Conservation (phyloP, 2,888 invertebrate species). For the Steinernema carpocapsae region DNA sequence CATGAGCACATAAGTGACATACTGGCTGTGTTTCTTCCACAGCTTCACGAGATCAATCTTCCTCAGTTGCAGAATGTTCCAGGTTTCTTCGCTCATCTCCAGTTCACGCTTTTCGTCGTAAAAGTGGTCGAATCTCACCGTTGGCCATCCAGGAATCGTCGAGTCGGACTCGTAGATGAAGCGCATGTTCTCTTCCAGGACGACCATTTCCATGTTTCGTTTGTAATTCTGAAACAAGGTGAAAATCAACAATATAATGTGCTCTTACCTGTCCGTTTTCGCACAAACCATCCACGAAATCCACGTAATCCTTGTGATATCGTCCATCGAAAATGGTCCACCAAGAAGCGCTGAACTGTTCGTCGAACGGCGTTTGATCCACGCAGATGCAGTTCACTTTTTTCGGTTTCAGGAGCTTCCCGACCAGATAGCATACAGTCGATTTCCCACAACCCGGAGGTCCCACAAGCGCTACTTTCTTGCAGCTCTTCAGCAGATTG, state of each 20-base stretch:
- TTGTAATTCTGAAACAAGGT: conserved; percentile 3
- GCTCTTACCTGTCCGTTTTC: conserved; percentile 16
- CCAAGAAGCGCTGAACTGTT: too few relatives aligned
- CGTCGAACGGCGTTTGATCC: background rate
- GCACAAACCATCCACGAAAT: conserved; percentile 19
- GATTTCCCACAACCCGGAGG: conserved; percentile 41
- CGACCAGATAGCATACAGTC: conserved; percentile 40
- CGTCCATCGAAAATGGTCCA: background rate
- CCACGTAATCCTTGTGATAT: background rate
- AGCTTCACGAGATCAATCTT: background rate
- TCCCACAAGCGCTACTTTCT: conserved; percentile 1
- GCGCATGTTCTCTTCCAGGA: background rate
- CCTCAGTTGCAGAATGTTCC: background rate
- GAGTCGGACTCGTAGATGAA: conserved; percentile 25
- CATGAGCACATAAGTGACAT: background rate
- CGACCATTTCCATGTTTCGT: conserved; percentile 22
- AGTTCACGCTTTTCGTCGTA: background rate
- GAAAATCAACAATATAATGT: background rate
- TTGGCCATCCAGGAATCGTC: conserved; percentile 1
- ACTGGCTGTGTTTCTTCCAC: background rate
- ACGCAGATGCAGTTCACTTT: background rate
- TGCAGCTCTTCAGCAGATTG: background rate
- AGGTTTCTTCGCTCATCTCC: background rate
- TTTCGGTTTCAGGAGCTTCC: conserved; percentile 36
- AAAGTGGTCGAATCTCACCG: background rate